These are phyloP conservation scores for Drosophila barbarae DNA, from an alignment of 2,888 invertebrate species.

Conservation along the genomic window DNA sequence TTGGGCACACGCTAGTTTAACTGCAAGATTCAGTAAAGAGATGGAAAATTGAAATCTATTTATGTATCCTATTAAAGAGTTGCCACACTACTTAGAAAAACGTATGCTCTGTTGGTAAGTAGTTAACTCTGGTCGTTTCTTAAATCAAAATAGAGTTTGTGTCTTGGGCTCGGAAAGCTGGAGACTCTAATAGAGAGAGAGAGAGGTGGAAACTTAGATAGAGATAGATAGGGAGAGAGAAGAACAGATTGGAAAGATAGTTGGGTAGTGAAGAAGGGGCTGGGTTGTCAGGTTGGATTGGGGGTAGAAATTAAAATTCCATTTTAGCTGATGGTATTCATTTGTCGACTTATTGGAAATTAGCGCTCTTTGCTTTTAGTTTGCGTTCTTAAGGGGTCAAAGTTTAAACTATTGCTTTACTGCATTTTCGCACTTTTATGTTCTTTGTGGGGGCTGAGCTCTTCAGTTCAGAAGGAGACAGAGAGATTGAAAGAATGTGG, in stretches of 20 bases:
- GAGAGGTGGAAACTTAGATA: slow-evolving; percentile 19
- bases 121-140: slow-evolving; percentile 37
- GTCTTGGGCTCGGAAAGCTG: slow-evolving; percentile 42
- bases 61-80: slow-evolving; percentile 51
- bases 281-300: slow-evolving; percentile 24
- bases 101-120: slow-evolving; percentile 51
- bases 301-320: slow-evolving; percentile 50
- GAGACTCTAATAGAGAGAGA: slow-evolving; percentile 36
- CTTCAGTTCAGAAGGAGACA: slow-evolving; percentile 42
- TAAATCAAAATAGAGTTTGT: slow-evolving; percentile 56
- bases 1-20: slow-evolving; percentile 45
- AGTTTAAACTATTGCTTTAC: slow-evolving; percentile 45
- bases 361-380: slow-evolving; percentile 59
- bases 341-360: slow-evolving; percentile 58
- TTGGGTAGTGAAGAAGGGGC: slow-evolving; percentile 26
- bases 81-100: slow-evolving; percentile 60
- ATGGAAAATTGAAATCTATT: slow-evolving; percentile 44
- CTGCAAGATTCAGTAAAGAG: slow-evolving; percentile 33
- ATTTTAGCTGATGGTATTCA: slow-evolving; percentile 64
- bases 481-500: slow-evolving; percentile 55
- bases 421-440: slow-evolving; percentile 24
- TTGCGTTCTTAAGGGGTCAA: slow-evolving; percentile 30
- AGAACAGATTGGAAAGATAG: slow-evolving; percentile 33
- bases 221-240: slow-evolving; percentile 23
- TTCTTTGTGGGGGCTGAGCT: slow-evolving; percentile 29